Evolutionary conservation across 2,888 invertebrate species (phyloP), one percentile per base, ranked within the genome.

Genomic region (Holacanthella duospinosa): DNA sequence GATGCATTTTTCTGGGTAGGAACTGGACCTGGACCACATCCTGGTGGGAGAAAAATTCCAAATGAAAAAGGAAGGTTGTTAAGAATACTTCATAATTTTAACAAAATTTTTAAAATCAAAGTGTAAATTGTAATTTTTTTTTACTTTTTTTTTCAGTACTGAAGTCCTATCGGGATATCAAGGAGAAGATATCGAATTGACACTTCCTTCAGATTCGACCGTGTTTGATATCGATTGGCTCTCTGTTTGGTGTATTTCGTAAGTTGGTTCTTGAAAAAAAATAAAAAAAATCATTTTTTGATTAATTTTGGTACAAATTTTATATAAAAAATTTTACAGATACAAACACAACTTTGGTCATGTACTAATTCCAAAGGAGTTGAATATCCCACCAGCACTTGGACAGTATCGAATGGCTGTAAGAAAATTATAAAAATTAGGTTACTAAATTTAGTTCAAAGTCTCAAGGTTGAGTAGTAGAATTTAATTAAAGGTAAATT

Each of bases 1-100:
- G 93, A 93, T 76, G 92, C 93, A 0, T 93, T 90, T 78, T 93
- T 93, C 78, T 92, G 90, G 89, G 92, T 92, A n/a, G 93, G 93
- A 21, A 91, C 86, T 73, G 93, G 92, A 2, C 80, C 85, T 0
- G 87, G 89, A 71, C 91, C 92, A 0, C 85, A 83, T 74, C 81
- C 86, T 24, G 85, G 86, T 77, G 93, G 93, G 29, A 85, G 86
- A 71, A 93, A 92, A 81, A 88, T 92, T 0, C 91, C 93, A 59
- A 93, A 93, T 77, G 93, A 93, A 78, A 83, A 88, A 78, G 89
- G 89, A 62, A 90, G 80, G 83, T 83, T n/a, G n/a, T n/a, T n/a
- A n/a, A n/a, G n/a, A n/a, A 71, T 74, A 72, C 36, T 27, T 27
- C 26, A 48, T 28, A 25, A 64, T 27, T 61, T 19, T 43, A n/a